Evolutionary conservation across 2,113 vertebrate genomes (phyloP), one percentile per base, ranked within the genome.

Genomic region (Aphyosemion australe): DNA sequence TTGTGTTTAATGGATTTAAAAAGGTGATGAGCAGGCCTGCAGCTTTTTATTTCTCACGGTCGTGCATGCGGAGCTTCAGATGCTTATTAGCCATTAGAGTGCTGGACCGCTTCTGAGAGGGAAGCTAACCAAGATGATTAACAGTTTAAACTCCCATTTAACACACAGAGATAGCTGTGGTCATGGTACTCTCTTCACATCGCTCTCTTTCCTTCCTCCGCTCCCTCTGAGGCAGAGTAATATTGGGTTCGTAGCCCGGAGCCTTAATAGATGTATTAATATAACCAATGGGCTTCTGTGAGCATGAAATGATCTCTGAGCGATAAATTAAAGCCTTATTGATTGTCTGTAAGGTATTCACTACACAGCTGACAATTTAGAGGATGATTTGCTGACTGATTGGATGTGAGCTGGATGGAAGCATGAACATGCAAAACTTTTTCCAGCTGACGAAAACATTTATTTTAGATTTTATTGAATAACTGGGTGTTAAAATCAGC

Each of bases 301-400:
- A 88, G 86, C 89, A 87, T 91, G 88, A 91, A 88, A 91, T 91
- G 84, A 89, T 89, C 88, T 91, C 68, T 85, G 85, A 88, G 74
- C 20, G 75, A 89, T 85, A 84, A 83, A 91, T 91, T 88, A 88
- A 85, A 78, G 78, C 45, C 66, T 80, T 87, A 90, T 88, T 90
- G 86, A 89, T 89, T 83, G 82, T 85, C 86, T 87, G 80, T 48
- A 54, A 86, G 83, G 84, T 83, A 80, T 74, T 77, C 68, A 70
- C 76, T 67, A 67, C 74, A 75, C 69, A 62, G 79, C 61, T 79
- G 72, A 82, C 78, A 76, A 82, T 84, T 75, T 59, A 52, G 62
- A 79, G 65, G 59, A 66, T 18, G 80, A 59, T 77, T 72, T 76
- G 62, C 67, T 48, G 78, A 79, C 64, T 75, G 70, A 80, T 70